Percentiles rank a stretch among this genome's conserved stretches.
phyloP scores from a whole-genome alignment of 2,113 vertebrate species.

The Heloderma charlesbogerti region DNA sequence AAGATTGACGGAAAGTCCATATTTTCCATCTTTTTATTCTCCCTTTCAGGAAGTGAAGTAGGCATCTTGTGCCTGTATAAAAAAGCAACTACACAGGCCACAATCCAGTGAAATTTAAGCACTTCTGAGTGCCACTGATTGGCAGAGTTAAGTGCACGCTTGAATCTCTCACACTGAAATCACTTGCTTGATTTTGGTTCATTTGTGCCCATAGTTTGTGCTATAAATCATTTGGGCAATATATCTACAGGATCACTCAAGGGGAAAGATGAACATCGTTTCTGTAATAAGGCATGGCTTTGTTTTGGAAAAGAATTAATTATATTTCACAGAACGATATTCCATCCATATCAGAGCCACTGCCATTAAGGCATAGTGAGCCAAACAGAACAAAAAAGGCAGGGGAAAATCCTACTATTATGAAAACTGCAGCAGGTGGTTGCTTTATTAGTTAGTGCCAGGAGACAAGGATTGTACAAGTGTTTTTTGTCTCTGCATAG shows the following conservation, averaged over 20 bases:
- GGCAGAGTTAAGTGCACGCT: neutral
- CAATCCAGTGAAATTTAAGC: no score
- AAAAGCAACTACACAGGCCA: no score
- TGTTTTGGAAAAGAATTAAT: neutral
- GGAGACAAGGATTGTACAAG: constrained; percentile 57
- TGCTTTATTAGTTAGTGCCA: constrained; percentile 31
- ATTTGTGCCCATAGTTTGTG: neutral
- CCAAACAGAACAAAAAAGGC: constrained; percentile 47
- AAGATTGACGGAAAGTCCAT: neutral
- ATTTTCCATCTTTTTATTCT: neutral
- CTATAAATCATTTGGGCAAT: neutral
- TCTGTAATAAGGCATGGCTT: constrained; percentile 7
- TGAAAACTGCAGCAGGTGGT: constrained; percentile 52
- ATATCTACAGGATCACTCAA: neutral
- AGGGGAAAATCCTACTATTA: neutral
- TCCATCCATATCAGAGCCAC: neutral
- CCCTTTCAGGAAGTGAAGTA: neutral
- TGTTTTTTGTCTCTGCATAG: constrained; percentile 57
- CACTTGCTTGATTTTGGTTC: neutral
- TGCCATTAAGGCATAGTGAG: constrained; percentile 11
- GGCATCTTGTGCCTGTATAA: no score
- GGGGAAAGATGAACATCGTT: neutral
- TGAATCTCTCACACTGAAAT: neutral
- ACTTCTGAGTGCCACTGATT: neutral
- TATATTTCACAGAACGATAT: neutral